These are phyloP conservation scores for Acinonyx jubatus DNA, from an alignment of 2,113 vertebrate species.

Conservation along the genomic window DNA sequence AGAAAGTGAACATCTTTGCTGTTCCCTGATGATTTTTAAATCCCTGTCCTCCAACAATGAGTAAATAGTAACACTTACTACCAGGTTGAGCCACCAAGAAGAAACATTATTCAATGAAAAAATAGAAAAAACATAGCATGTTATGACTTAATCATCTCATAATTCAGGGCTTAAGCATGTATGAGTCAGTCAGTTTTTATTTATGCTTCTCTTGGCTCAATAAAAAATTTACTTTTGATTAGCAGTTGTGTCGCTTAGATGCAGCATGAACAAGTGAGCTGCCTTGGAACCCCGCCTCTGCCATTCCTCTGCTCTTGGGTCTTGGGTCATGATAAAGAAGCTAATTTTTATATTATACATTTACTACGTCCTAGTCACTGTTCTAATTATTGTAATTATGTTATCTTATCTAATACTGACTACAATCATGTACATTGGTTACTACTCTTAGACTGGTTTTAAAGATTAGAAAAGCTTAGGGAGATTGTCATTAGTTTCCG, in stretches of 20 bases:
- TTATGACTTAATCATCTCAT: not conserved
- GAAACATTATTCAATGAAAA: not conserved
- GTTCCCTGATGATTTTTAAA: constrained; percentile 24
- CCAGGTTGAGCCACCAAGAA: not conserved
- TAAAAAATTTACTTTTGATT: not conserved
- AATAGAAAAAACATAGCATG: not conserved
- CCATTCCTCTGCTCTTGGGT: not conserved
- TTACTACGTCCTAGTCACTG: not conserved
- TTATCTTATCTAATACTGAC: not conserved
- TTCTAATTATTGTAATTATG: not conserved
- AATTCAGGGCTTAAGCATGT: not conserved
- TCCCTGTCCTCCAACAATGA: not conserved
- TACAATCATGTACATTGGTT: not conserved
- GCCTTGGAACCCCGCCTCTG: not conserved
- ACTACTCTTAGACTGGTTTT: not conserved
- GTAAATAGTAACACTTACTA: not conserved
- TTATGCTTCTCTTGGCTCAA: not conserved
- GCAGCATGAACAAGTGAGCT: not conserved
- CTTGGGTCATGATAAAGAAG: not conserved
- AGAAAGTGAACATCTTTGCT: constrained; percentile 64
- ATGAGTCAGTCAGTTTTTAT: not conserved
- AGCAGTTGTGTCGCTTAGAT: not conserved
- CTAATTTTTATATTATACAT: not conserved
- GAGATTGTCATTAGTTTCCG: not conserved
- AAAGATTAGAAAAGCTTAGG: not conserved